Conservation (phyloP, 2,888 invertebrate genomes). For the Pheosia tremula region DNA sequence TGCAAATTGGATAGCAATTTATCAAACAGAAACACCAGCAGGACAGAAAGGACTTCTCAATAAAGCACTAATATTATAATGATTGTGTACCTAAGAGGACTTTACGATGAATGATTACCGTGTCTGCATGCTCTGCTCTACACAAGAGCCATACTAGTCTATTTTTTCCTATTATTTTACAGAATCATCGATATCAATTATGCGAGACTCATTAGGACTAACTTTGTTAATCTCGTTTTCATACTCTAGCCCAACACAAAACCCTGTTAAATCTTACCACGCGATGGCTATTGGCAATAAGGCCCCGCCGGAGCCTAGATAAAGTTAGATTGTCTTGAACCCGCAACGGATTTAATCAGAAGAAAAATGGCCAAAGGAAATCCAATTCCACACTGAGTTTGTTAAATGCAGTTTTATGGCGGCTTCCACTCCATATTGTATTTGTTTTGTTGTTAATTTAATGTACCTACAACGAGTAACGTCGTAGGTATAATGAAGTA, state of each 20-base stretch:
- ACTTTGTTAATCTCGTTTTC: background rate
- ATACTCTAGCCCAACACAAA: background rate
- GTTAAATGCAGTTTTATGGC: background rate
- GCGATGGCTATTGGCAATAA: background rate
- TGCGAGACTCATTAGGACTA: background rate
- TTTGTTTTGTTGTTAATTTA: background rate
- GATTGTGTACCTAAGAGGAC: no score
- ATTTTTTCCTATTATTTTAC: no score
- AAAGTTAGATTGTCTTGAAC: conserved; percentile 7
- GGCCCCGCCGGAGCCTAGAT: background rate
- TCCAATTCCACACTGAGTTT: conserved; percentile 1
- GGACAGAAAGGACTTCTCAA: no score
- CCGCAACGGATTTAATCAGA: conserved; percentile 6
- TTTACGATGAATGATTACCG: no score
- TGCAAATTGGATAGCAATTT: no score
- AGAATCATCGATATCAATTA: no score
- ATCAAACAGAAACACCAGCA: no score
- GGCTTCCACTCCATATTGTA: background rate
- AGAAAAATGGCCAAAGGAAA: conserved; percentile 1
- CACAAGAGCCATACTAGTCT: no score
- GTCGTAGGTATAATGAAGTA: background rate
- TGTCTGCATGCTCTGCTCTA: no score
- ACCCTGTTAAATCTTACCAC: background rate
- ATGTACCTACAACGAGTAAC: no score
- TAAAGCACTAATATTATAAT: no score